Base-by-base conservation (phyloP, 2,888 invertebrate species). In the Drosophila recens region DNA sequence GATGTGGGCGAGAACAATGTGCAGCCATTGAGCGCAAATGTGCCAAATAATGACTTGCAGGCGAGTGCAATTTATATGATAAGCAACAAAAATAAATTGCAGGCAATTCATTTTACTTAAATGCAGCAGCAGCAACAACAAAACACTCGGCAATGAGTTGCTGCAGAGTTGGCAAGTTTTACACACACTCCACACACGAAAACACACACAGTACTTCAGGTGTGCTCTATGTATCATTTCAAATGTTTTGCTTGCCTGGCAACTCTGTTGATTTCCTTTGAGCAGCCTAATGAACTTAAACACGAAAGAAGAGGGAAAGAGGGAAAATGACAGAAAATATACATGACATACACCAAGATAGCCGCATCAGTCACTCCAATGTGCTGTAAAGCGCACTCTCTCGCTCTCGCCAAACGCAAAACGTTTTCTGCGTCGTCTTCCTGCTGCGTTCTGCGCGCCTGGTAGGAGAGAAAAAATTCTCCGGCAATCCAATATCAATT, bases 11-110 rank as follows among this genome's bases (percentile, higher is more conserved):
- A 63, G 66, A 79, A 67, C 86, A 87, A 85, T 89, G 84, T 89
- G 87, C 85, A 85, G 71, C 83, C 88, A 85, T 89, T 82, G 90
- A 78, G 88, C 85, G 90, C 82, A 90, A 87, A 87, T 87, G 90
- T 87, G 90, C 90, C 87, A 87, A 87, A 90, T 87, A 87, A 87
- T 87, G 86, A 90, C 90, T 87, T 87, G 89, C 89, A 87, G 80
- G 89, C 78, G 89, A 90, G 87, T 87, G 90, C 90, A 87, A 89
- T 89, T 90, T 87, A 90, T 87, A 90, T 87, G 87, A 87, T 87
- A 87, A 87, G 87, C 89, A 89, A 90, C 89, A 81, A 89, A 89
- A 90, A 90, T 89, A 87, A 87, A 87, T 90, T 75, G 87, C 87
- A 84, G 74, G 87, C 87, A 90, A 87, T 87, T 89, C 89, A 89